A percentile compares a stretch with the other conserved stretches of the same genome.
These are phyloP conservation scores for Cataglyphis altisquamis DNA, from an alignment of 2,888 invertebrate genomes.

Conservation along the genomic window DNA sequence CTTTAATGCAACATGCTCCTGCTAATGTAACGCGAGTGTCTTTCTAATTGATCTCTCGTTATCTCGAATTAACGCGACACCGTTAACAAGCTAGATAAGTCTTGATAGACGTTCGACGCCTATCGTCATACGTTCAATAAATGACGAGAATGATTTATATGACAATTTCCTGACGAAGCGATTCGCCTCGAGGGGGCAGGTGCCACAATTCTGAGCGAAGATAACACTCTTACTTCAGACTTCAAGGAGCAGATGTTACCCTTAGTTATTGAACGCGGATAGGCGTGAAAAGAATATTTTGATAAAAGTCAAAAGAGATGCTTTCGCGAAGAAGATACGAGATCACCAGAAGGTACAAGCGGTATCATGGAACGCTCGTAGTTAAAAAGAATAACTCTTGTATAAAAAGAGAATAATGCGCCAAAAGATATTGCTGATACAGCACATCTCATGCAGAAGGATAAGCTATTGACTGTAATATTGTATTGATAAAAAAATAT, in stretches of 20 bases:
- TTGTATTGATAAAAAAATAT: background rate
- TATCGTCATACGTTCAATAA: conserved; percentile 1
- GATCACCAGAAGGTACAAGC: background rate
- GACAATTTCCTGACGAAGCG: conserved; percentile 57
- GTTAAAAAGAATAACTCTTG: background rate
- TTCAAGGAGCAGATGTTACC: conserved; percentile 51
- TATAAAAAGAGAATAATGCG: background rate
- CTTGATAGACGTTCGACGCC: background rate
- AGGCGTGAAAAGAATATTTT: background rate
- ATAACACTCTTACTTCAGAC: conserved; percentile 15
- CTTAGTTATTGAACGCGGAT: background rate
- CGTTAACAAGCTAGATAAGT: conserved; percentile 12
- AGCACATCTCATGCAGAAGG: background rate
- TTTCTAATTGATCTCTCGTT: conserved; percentile 12
- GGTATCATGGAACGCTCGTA: background rate
- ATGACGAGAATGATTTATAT: conserved; percentile 56
- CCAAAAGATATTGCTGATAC: conserved; percentile 1
- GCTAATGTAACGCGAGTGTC: background rate
- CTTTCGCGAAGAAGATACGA: background rate
- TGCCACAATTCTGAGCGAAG: conserved; percentile 25
- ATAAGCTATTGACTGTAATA: background rate
- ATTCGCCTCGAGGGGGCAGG: conserved; percentile 43
- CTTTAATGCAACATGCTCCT: background rate
- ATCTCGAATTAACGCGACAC: background rate
- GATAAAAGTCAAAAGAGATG: background rate